phyloP scores from a whole-genome alignment of 2,113 vertebrate genomes.

The Atherinomorus stipes region DNA sequence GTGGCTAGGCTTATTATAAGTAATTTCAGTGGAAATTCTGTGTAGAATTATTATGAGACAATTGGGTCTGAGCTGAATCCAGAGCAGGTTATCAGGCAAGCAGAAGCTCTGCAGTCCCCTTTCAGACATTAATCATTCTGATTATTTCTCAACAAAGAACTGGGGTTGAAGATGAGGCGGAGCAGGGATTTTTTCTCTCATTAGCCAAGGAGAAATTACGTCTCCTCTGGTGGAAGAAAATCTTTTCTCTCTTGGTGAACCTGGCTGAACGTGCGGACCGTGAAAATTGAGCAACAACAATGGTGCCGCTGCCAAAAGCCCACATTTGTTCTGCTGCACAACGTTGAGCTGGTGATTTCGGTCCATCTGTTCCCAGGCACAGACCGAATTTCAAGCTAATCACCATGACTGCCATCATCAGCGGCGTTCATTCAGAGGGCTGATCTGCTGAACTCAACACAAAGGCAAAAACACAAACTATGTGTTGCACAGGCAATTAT shows the following conservation, averaged over 20 bases:
- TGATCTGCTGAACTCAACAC: slow-evolving; percentile 47
- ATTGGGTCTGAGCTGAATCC: slow-evolving; percentile 61
- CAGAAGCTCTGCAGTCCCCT: slow-evolving; percentile 53
- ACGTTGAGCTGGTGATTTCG: slow-evolving; percentile 76
- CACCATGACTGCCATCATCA: slow-evolving; percentile 57
- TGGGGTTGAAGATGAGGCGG: slow-evolving; percentile 29
- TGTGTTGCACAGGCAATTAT: slow-evolving; percentile 20
- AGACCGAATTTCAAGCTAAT: slow-evolving; percentile 67
- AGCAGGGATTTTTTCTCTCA: slow-evolving; percentile 41
- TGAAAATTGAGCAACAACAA: slow-evolving; percentile 68
- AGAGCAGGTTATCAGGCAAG: slow-evolving; percentile 62
- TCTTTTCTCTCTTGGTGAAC: slow-evolving; percentile 47
- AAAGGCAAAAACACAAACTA: slow-evolving; percentile 20
- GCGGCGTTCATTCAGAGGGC: slow-evolving; percentile 28
- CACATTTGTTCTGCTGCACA: slow-evolving; percentile 73
- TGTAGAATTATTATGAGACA: slow-evolving; percentile 60
- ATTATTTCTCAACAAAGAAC: slow-evolving; percentile 67
- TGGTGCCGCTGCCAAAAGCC: slow-evolving; percentile 64
- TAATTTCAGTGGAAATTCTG: slow-evolving; percentile 60
- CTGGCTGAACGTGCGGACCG: slow-evolving; percentile 52
- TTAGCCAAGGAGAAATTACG: slow-evolving; percentile 55
- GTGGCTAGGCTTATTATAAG: slow-evolving; percentile 39
- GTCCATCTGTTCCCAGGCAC: slow-evolving; percentile 75
- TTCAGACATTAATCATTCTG: slow-evolving; percentile 64
- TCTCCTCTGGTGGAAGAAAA: slow-evolving; percentile 35